Conservation (phyloP, 2,888 invertebrate species). For the Bedellia somnulentella region DNA sequence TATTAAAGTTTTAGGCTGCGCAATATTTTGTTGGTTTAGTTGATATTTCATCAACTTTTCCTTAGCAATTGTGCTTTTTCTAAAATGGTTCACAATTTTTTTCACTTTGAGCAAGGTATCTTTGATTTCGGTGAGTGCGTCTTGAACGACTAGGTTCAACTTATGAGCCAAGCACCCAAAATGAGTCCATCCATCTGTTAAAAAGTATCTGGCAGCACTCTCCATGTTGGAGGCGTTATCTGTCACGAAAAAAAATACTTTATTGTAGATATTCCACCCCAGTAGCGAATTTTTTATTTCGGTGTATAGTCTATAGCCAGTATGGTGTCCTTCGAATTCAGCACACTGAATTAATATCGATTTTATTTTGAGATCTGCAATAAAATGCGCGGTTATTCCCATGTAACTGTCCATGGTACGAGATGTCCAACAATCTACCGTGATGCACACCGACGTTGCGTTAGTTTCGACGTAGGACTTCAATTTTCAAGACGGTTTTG, state of each 20-base stretch:
- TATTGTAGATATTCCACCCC: neutral
- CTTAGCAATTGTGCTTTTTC: constrained; percentile 7
- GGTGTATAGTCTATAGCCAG: neutral
- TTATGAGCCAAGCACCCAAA: constrained; percentile 11
- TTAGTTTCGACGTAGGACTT: neutral
- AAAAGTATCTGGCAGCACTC: constrained; percentile 6
- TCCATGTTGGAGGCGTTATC: constrained; percentile 12
- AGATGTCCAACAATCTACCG: neutral
- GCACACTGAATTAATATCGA: neutral
- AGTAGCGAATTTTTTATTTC: neutral
- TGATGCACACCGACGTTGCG: neutral
- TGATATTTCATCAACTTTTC: constrained; percentile 8
- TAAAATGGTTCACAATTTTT: constrained; percentile 9
- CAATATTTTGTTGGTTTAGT: constrained; percentile 6
- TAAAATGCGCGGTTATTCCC: constrained; percentile 1
- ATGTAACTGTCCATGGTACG: neutral
- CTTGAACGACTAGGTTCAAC: constrained; percentile 11
- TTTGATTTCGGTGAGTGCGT: constrained; percentile 4
- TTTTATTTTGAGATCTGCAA: neutral
- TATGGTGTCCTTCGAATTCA: neutral
- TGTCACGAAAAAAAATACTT: constrained; percentile 1
- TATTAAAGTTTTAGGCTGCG: constrained; percentile 8
- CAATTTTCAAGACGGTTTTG: constrained; percentile 3
- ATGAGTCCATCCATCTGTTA: constrained; percentile 7
- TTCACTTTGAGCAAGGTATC: constrained; percentile 3